A percentile compares a stretch with the other conserved stretches of the same genome.
Evolutionary conservation across 2,113 vertebrate genomes (phyloP).

Genomic region (Balaeniceps rex): DNA sequence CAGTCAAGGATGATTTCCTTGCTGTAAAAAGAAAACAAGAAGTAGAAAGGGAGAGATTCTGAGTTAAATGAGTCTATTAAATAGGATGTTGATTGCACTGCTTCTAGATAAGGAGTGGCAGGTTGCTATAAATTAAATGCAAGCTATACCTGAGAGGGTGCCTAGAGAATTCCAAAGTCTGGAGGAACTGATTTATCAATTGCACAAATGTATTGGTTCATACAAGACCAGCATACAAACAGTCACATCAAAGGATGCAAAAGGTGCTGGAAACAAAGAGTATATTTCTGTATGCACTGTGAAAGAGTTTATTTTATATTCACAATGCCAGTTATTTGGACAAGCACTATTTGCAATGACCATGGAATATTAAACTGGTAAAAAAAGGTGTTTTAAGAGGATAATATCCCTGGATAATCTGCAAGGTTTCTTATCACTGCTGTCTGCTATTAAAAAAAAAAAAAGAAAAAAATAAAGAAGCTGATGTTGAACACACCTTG

Average conservation of each 20-base stretch:
- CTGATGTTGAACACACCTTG: neutral
- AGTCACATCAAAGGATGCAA: neutral
- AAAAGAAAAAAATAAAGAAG: neutral
- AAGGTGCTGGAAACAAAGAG: neutral
- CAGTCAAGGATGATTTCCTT: constrained; percentile 34
- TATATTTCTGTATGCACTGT: neutral
- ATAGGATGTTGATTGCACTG: constrained; percentile 17
- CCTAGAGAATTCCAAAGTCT: constrained; percentile 26
- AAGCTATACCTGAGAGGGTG: neutral
- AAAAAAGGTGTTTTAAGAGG: neutral
- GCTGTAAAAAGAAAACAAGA: constrained; percentile 42
- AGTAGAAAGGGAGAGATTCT: constrained; percentile 33
- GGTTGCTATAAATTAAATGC: constrained; percentile 54
- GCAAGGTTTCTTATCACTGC: neutral
- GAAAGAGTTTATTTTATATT: neutral
- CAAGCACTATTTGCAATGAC: neutral
- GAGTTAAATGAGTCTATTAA: constrained; percentile 63
- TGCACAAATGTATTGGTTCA: neutral
- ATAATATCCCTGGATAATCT: neutral
- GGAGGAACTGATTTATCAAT: constrained; percentile 33
- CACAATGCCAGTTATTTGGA: neutral
- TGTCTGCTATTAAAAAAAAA: neutral
- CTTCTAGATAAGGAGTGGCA: constrained; percentile 45
- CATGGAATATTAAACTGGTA: neutral
- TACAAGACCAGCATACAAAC: neutral